Percentiles rank a stretch among this genome's conserved stretches.
These are phyloP conservation scores for Eulimnadia texana DNA, from an alignment of 1,140 invertebrate species.

Conservation along the genomic window DNA sequence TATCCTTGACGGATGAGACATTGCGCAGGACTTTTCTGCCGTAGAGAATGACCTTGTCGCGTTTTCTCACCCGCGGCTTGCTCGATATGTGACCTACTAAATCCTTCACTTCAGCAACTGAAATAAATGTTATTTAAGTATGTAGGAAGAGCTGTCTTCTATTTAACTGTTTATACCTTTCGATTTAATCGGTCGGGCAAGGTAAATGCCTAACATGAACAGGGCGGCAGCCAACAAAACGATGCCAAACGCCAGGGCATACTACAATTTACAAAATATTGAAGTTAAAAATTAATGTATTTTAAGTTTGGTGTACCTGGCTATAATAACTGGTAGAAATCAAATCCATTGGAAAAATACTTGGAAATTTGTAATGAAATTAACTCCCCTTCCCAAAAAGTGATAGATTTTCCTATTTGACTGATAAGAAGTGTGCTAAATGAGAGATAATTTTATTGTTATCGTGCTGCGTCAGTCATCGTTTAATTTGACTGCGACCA, in stretches of 20 bases:
- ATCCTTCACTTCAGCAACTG: conserved; percentile 14
- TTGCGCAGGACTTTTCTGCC: conserved; percentile 89
- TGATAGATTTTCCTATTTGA: no score
- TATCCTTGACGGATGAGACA: conserved; percentile 31
- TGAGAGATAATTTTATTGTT: no score
- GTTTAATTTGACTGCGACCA: no score
- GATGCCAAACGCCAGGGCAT: not conserved
- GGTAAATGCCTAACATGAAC: conserved; percentile 1
- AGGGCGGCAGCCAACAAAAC: not conserved
- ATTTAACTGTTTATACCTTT: conserved; percentile 16
- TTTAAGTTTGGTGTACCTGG: no score
- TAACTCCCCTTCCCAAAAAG: no score
- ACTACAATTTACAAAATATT: not conserved
- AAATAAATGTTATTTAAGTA: not conserved
- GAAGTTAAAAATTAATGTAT: not conserved
- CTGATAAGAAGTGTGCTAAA: no score
- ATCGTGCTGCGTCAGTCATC: no score
- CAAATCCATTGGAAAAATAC: conserved; percentile 17
- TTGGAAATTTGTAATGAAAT: no score
- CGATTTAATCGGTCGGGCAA: conserved; percentile 11
- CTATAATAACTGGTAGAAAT: conserved; percentile 13
- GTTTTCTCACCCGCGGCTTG: conserved; percentile 69
- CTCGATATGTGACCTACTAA: not conserved
- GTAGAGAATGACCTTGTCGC: conserved; percentile 94
- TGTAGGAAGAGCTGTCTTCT: not conserved